Percentiles rank a stretch among this genome's conserved stretches.
Evolutionary conservation across 2,113 vertebrate genomes (phyloP).

Genomic region (Salvator merianae): DNA sequence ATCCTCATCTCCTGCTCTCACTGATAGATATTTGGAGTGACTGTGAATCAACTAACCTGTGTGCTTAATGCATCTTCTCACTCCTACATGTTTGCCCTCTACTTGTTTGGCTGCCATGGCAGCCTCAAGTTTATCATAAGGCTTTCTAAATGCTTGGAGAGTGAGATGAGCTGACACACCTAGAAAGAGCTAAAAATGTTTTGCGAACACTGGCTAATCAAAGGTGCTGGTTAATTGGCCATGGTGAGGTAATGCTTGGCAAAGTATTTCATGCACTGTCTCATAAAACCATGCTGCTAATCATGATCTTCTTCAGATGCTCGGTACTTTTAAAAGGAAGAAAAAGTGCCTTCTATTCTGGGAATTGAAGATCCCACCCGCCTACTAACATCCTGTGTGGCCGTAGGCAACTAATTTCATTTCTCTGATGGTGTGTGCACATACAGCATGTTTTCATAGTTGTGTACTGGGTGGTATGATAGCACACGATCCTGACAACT

Average conservation of each 20-base stretch:
- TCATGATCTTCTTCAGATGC: constrained; percentile 38
- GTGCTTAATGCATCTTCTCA: background rate
- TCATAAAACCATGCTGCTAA: constrained; percentile 15
- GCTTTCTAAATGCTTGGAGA: constrained; percentile 44
- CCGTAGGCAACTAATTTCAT: constrained; percentile 8
- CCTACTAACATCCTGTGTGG: constrained; percentile 23
- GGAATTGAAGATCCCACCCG: constrained; percentile 17
- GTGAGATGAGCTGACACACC: constrained; percentile 36
- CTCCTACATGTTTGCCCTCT: background rate
- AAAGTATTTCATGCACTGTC: constrained; percentile 29
- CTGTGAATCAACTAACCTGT: background rate
- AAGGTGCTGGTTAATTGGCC: constrained; percentile 34
- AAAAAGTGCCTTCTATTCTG: constrained; percentile 18
- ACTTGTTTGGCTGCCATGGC: constrained; percentile 46
- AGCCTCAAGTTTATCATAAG: constrained; percentile 24
- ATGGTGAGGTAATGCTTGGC: constrained; percentile 60
- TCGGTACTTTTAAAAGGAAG: constrained; percentile 22
- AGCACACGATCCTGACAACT: background rate
- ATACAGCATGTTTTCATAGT: background rate
- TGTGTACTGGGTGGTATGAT: background rate
- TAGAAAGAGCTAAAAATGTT: constrained; percentile 37
- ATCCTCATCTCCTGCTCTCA: background rate
- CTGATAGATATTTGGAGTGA: accelerated
- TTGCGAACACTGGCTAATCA: constrained; percentile 34
- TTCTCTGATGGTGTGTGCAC: background rate